Percentiles rank a stretch among this genome's conserved stretches.
Conservation (phyloP, 2,888 invertebrate genomes). For the Xanthorhoe spadicearia region DNA sequence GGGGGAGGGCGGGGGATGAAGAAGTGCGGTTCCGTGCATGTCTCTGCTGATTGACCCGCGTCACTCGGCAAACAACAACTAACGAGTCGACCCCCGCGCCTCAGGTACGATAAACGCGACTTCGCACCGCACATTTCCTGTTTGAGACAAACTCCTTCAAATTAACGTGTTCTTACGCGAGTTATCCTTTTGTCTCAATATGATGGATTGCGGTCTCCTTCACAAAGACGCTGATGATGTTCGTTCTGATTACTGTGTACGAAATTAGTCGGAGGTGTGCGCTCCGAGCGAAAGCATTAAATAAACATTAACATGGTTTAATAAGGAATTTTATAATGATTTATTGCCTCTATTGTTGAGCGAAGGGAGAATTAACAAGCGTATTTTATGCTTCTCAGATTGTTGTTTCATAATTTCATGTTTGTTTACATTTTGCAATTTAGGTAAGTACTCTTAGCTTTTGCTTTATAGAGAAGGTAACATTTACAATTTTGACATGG, state of each 20-base stretch:
- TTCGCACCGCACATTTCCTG: constrained; percentile 71
- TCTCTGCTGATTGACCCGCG: constrained; percentile 85
- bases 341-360: constrained; percentile 63
- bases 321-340: constrained; percentile 72
- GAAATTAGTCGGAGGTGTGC: constrained; percentile 68
- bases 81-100: constrained; percentile 82
- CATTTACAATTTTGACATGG: neutral
- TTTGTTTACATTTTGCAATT: neutral
- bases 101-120: constrained; percentile 77
- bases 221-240: constrained; percentile 77
- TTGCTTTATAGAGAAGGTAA: neutral
- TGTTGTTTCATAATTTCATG: constrained; percentile 1
- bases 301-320: constrained; percentile 65
- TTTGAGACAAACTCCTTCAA: constrained; percentile 80
- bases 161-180: constrained; percentile 81
- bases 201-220: constrained; percentile 81
- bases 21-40: constrained; percentile 85
- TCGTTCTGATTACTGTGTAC: constrained; percentile 76
- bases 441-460: neutral
- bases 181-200: constrained; percentile 80
- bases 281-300: constrained; percentile 60
- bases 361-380: constrained; percentile 48
- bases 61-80: constrained; percentile 85
- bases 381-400: constrained; percentile 6
- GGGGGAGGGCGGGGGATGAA: constrained; percentile 67